Conservation (phyloP, 53 echinoderm and acorn worm species). For the Henricia sp. region DNA sequence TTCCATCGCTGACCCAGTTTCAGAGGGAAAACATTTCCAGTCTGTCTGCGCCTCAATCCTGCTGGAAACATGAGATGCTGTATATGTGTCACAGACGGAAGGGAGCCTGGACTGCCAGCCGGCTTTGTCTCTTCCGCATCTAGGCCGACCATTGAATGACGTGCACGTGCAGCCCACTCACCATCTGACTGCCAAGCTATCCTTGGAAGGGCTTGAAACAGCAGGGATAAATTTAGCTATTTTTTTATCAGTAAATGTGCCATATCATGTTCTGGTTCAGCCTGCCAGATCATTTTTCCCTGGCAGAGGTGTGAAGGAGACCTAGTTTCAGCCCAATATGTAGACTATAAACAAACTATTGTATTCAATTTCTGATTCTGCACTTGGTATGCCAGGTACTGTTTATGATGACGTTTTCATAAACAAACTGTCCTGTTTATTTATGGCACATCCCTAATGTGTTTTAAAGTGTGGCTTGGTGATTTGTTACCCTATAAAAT, state of each 20-base stretch:
- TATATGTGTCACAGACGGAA: conserved; percentile 67
- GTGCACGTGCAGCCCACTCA: neutral
- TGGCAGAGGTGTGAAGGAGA: conserved; percentile 44
- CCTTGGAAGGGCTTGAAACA: conserved; percentile 49
- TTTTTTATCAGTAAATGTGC: conserved; percentile 56
- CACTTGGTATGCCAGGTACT: conserved; percentile 13
- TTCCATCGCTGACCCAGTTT: conserved; percentile 62
- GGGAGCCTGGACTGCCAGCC: conserved; percentile 54
- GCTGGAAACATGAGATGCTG: conserved; percentile 66
- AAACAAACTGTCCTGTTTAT: conserved; percentile 61
- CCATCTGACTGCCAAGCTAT: conserved; percentile 45
- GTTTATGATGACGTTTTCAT: conserved; percentile 54
- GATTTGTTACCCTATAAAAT: conserved; percentile 53
- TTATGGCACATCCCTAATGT: conserved; percentile 55
- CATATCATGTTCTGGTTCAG: conserved; percentile 49
- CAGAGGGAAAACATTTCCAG: conserved; percentile 63
- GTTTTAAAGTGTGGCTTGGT: conserved; percentile 57
- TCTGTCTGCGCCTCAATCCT: conserved; percentile 65
- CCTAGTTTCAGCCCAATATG: conserved; percentile 41
- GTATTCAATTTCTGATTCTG: conserved; percentile 39
- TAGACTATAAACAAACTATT: conserved; percentile 55
- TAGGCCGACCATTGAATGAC: neutral
- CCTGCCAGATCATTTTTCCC: conserved; percentile 33
- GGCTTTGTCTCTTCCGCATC: neutral
- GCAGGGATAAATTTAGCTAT: conserved; percentile 63